These are phyloP conservation scores for Archaeoteleia sp. DNA, from an alignment of 2,888 invertebrate genomes.

Conservation along the genomic window DNA sequence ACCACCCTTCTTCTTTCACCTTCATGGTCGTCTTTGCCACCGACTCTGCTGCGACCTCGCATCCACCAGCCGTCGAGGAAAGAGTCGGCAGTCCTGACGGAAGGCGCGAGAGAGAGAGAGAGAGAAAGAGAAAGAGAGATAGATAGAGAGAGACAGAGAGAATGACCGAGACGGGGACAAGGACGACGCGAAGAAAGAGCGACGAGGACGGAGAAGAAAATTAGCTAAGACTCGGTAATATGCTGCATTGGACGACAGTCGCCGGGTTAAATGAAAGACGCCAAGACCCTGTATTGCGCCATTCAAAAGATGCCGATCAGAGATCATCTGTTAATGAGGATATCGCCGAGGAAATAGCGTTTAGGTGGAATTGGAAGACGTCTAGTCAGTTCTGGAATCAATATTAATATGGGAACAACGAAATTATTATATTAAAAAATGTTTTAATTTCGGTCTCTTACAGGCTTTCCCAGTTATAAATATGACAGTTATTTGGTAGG, in stretches of 20 bases:
- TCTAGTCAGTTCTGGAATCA: no score
- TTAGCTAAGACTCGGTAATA: conserved; percentile 66
- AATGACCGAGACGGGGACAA: no score
- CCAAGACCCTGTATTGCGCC: conserved; percentile 35
- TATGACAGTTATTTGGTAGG: no score
- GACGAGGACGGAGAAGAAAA: conserved; percentile 58
- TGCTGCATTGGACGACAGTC: conserved; percentile 61
- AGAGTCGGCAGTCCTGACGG: conserved; percentile 33
- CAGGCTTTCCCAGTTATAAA: no score
- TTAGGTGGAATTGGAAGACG: no score
- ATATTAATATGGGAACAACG: no score
- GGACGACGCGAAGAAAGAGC: conserved; percentile 22
- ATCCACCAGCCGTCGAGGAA: conserved; percentile 54
- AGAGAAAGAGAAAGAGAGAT: conserved; percentile 26
- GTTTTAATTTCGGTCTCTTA: no score
- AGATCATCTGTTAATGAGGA: conserved; percentile 38
- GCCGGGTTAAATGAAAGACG: conserved; percentile 52
- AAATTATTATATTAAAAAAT: no score
- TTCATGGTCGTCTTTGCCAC: conserved; percentile 59
- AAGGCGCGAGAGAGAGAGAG: conserved; percentile 45
- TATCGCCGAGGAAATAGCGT: conserved; percentile 22
- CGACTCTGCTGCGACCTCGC: conserved; percentile 54
- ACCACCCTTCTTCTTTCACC: conserved; percentile 44
- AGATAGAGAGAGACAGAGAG: no score
- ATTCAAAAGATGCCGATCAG: conserved; percentile 47